Base-by-base conservation (phyloP, 2,888 invertebrate species). In the Calameuta filiformis region DNA sequence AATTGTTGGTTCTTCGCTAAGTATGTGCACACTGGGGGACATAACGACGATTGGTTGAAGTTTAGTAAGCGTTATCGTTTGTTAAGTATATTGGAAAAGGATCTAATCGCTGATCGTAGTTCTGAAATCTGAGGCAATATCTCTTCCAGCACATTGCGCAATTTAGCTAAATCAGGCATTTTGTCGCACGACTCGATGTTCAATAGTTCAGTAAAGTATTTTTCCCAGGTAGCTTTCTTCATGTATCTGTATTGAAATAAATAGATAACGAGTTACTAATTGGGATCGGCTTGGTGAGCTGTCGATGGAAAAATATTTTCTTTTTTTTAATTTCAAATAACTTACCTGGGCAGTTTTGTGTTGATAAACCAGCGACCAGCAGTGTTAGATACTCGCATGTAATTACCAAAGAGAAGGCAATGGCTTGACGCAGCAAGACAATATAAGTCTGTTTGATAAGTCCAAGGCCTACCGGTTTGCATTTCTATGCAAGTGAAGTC, bases 391-490 rank as follows among this genome's bases (percentile, higher is more conserved):
- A 96, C 94, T 87, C 96, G 95, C 96, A 98, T 98, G 91, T 98
- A 98, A 88, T 96, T 96, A 73, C 97, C 97, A 92, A 97, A 96
- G 30, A 98, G 92, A 84, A 98, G 92, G 75, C 97, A 96, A 91
- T 98, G 97, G 83, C 97, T 95, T 12, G 97, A 96, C 23, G 96
- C 97, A 75, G 97, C 97, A 81, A 98, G 92, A 83, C 98, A 98
- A 92, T 95, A 98, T 87, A 97, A 92, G 92, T 99, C 98, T 56
- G 97, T 96, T 93, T 98, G 98, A 91, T 96, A 98, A 68, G 96
- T 98, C 99, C 99, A 99, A 0, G 97, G 97, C 85, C 95, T 94
- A 73, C 95, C 94, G 86, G 97, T 97, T 84, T 94, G 94, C 98
- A 99, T 99, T 93, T 99, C 98, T 76, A 96, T 95, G 89, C 97